A percentile compares a stretch with the other conserved stretches of the same genome.
These are phyloP conservation scores for Oryzias dopingdopingensis DNA, from an alignment of 2,797 vertebrate species.

Conservation along the genomic window DNA sequence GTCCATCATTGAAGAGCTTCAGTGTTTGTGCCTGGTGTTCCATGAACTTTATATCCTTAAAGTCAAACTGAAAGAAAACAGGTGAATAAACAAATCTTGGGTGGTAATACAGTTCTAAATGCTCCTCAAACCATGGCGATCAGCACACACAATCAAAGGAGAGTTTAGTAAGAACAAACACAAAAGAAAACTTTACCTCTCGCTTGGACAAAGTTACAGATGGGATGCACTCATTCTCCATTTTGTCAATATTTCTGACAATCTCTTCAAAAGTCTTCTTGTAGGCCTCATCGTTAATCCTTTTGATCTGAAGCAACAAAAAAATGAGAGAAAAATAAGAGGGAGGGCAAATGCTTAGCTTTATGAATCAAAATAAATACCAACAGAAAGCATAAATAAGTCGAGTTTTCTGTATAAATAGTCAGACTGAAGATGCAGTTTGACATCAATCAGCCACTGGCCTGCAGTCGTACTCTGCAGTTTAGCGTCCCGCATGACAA, in stretches of 20 bases:
- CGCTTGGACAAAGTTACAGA: slow-evolving; percentile 85
- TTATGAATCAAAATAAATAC: background rate
- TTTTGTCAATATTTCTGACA: slow-evolving; percentile 90
- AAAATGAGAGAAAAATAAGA: background rate
- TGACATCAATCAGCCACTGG: too few species aligned
- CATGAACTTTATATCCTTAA: slow-evolving; percentile 93
- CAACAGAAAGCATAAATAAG: too few species aligned
- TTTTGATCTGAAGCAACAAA: slow-evolving; percentile 82
- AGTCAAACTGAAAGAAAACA: slow-evolving; percentile 81
- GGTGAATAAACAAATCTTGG: background rate
- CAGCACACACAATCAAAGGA: background rate
- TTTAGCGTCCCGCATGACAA: too few species aligned
- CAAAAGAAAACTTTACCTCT: slow-evolving; percentile 79
- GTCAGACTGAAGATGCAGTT: too few species aligned
- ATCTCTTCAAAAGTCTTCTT: slow-evolving; percentile 92
- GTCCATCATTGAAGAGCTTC: slow-evolving; percentile 88
- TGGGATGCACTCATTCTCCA: slow-evolving; percentile 97
- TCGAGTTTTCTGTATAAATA: too few species aligned
- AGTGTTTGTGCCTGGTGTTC: slow-evolving; percentile 86
- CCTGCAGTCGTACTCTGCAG: too few species aligned
- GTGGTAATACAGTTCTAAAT: background rate
- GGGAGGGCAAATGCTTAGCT: background rate
- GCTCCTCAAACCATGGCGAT: slow-evolving; percentile 15
- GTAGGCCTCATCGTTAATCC: slow-evolving; percentile 84
- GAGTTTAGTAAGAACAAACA: background rate